Evolutionary conservation across 2,797 vertebrate species (phyloP).

Genomic region (Intellagama lesueurii): DNA sequence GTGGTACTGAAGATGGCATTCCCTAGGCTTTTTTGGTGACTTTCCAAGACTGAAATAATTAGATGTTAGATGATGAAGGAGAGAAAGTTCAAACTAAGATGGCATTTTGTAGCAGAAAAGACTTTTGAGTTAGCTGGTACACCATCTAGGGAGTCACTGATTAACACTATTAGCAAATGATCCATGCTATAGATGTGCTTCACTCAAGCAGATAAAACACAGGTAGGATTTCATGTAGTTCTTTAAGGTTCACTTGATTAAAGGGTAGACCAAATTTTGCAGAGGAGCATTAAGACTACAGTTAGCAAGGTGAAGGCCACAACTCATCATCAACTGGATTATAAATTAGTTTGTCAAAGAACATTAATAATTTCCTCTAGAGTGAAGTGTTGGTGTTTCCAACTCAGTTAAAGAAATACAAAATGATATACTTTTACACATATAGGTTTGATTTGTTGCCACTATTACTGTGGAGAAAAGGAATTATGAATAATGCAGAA

Average conservation of each 20-base stretch:
- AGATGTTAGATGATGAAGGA: slow-evolving; percentile 5
- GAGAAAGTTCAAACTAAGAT: not conserved
- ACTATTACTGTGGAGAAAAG: not conserved
- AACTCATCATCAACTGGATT: not conserved
- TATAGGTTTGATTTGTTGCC: not conserved
- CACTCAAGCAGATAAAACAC: not conserved
- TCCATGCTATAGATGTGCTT: not conserved
- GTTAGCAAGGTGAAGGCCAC: not conserved
- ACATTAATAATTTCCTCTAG: not conserved
- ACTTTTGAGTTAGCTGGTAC: slow-evolving; percentile 33
- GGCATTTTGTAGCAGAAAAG: slow-evolving; percentile 29
- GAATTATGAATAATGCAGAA: not conserved
- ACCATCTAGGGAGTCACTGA: not conserved
- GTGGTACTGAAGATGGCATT: slow-evolving; percentile 32
- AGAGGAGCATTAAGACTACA: slow-evolving; percentile 2
- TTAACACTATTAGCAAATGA: slow-evolving; percentile 33
- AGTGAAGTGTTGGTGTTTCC: not conserved
- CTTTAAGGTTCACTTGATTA: not conserved
- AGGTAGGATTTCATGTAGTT: slow-evolving; percentile 15
- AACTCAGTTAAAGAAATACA: not conserved
- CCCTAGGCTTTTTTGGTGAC: not conserved
- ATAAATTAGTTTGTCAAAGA: slow-evolving; percentile 1
- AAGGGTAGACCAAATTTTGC: not conserved
- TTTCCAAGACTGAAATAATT: slow-evolving; percentile 19
- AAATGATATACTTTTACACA: not conserved